Conservation (phyloP, 1,140 invertebrate genomes). For the Drosophila burlai region DNA sequence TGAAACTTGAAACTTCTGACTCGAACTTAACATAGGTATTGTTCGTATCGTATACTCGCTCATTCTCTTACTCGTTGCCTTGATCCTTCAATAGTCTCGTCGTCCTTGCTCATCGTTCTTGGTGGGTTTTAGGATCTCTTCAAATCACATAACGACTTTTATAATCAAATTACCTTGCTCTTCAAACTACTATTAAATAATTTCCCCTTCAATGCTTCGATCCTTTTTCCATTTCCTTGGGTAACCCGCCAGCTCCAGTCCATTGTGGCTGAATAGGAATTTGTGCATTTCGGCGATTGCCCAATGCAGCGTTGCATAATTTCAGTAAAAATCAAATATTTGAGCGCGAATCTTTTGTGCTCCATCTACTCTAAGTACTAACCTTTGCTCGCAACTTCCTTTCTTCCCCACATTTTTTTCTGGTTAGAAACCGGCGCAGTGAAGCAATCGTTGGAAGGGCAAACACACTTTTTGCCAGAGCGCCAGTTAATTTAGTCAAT, state of each 20-base stretch:
- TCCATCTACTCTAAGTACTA: conserved; percentile 44
- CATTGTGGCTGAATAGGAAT: conserved; percentile 38
- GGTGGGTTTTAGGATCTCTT: not conserved
- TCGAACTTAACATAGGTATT: no score
- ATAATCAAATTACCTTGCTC: not conserved
- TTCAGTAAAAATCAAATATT: conserved; percentile 76
- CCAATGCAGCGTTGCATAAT: conserved; percentile 79
- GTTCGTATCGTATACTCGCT: not conserved
- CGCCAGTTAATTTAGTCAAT: conserved; percentile 78
- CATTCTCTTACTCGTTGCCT: not conserved
- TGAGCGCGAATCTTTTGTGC: conserved; percentile 77
- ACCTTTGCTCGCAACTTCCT: conserved; percentile 16
- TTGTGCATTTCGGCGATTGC: conserved; percentile 74
- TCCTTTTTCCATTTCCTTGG: not conserved
- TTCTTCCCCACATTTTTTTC: not conserved
- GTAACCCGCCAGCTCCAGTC: not conserved
- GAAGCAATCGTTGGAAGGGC: conserved; percentile 67
- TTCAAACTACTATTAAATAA: not conserved
- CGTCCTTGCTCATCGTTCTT: no score
- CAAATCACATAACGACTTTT: not conserved
- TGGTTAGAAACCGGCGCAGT: conserved; percentile 32
- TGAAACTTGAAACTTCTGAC: not conserved
- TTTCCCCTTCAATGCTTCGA: not conserved
- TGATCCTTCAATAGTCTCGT: no score
- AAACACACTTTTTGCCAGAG: conserved; percentile 73